phyloP scores from a whole-genome alignment of 2,888 invertebrate species.

The Scaptomyza cyrtandrae region DNA sequence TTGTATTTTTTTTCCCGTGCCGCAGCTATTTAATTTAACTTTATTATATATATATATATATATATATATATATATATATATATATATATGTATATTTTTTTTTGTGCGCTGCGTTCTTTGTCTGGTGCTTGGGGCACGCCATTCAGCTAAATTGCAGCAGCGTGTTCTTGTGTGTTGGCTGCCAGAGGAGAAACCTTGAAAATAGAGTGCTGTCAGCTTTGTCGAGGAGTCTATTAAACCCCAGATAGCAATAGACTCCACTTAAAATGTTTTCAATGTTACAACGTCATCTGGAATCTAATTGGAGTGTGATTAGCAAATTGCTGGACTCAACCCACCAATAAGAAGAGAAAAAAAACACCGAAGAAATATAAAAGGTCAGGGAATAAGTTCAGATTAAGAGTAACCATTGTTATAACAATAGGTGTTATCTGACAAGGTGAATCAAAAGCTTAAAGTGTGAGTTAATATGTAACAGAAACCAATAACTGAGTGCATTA shows the following conservation, averaged over 20 bases:
- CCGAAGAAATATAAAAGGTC: background rate
- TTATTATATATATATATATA: too few relatives aligned
- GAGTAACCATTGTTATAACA: background rate
- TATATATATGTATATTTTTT: slow-evolving; percentile 1
- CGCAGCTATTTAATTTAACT: background rate
- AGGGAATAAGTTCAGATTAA: background rate
- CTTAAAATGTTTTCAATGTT: slow-evolving; percentile 31
- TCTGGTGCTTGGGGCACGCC: slow-evolving; percentile 34
- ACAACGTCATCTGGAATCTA: slow-evolving; percentile 32
- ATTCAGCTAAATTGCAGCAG: slow-evolving; percentile 37
- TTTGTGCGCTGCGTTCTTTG: slow-evolving; percentile 25
- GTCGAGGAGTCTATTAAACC: slow-evolving; percentile 44
- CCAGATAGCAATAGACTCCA: slow-evolving; percentile 14
- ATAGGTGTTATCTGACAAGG: background rate
- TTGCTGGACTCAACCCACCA: slow-evolving; percentile 1
- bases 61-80: too few relatives aligned
- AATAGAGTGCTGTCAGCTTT: slow-evolving; percentile 32
- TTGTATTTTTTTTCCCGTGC: slow-evolving; percentile 3
- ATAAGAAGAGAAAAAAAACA: background rate
- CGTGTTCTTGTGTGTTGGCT: slow-evolving; percentile 12
- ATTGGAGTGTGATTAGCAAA: slow-evolving; percentile 32
- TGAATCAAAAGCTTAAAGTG: background rate
- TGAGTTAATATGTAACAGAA: background rate
- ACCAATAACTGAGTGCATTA: slow-evolving; percentile 1
- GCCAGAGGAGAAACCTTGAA: slow-evolving; percentile 27